Conservation (phyloP, 2,888 invertebrate species). For the Ditula angustiorana region DNA sequence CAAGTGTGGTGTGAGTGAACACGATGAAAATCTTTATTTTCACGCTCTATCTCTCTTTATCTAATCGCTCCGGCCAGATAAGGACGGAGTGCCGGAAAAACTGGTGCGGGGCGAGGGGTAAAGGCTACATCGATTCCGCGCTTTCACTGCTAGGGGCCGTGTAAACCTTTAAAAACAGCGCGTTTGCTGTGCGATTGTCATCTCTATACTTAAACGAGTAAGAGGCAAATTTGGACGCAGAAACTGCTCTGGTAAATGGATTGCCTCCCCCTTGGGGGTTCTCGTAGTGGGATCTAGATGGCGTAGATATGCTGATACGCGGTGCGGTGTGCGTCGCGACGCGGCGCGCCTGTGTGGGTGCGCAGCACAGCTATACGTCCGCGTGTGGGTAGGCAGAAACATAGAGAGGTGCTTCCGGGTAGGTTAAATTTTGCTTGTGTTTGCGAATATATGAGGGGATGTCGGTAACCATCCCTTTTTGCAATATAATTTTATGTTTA, state of each 20-base stretch:
- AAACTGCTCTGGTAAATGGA: slow-evolving; percentile 78
- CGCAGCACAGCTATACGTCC: slow-evolving; percentile 44
- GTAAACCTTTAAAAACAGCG: slow-evolving; percentile 85
- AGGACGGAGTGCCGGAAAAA: slow-evolving; percentile 85
- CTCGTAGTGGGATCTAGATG: slow-evolving; percentile 85
- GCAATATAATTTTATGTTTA: slow-evolving; percentile 84
- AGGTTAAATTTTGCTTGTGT: slow-evolving; percentile 83
- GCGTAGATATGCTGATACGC: slow-evolving; percentile 84
- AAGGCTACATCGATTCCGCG: slow-evolving; percentile 86
- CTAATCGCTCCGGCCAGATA: slow-evolving; percentile 84
- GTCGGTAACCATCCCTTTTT: slow-evolving; percentile 81
- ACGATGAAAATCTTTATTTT: slow-evolving; percentile 86
- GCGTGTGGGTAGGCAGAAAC: slow-evolving; percentile 62
- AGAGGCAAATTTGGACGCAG: slow-evolving; percentile 73
- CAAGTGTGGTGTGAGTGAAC: slow-evolving; percentile 80
- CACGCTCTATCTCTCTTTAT: slow-evolving; percentile 86
- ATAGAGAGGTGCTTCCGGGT: slow-evolving; percentile 77
- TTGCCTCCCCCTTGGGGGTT: slow-evolving; percentile 85
- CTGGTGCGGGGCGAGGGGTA: slow-evolving; percentile 83
- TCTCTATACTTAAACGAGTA: slow-evolving; percentile 76
- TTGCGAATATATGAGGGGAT: slow-evolving; percentile 84
- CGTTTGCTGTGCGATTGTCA: slow-evolving; percentile 81
- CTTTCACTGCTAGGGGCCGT: slow-evolving; percentile 86
- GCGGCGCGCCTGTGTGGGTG: slow-evolving; percentile 58
- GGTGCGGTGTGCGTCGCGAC: slow-evolving; percentile 66